phyloP scores from a whole-genome alignment of 2,888 invertebrate genomes.

The Pollenia labialis region DNA sequence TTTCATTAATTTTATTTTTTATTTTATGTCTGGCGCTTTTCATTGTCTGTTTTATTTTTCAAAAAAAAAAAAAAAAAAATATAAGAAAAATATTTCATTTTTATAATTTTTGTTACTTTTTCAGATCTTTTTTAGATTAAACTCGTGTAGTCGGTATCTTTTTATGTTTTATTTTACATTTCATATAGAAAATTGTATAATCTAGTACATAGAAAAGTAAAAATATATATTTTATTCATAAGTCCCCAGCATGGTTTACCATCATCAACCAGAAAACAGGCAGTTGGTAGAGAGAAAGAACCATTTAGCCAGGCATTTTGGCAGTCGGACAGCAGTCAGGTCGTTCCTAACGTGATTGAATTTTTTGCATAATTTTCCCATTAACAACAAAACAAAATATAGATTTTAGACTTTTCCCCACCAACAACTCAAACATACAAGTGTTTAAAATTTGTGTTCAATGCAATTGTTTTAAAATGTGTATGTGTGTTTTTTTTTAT shows the following conservation, averaged over 20 bases:
- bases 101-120: conserved; percentile 11
- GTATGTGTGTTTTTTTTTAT: neutral
- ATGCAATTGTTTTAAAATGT: conserved; percentile 59
- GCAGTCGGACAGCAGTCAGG: conserved; percentile 29
- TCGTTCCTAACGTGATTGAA: conserved; percentile 55
- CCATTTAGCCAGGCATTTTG: conserved; percentile 27
- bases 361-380: conserved; percentile 67
- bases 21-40: conserved; percentile 50
- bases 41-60: conserved; percentile 37
- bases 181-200: neutral
- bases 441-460: conserved; percentile 62
- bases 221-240: conserved; percentile 65
- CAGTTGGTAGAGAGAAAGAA: neutral
- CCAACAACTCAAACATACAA: conserved; percentile 5
- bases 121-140: conserved; percentile 1
- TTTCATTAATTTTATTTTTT: conserved; percentile 39
- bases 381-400: conserved; percentile 63
- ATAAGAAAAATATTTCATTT: neutral
- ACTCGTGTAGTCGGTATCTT: conserved; percentile 42
- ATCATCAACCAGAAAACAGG: conserved; percentile 7
- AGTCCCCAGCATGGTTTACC: conserved; percentile 39
- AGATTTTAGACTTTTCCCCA: conserved; percentile 39
- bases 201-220: conserved; percentile 2
- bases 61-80: neutral
- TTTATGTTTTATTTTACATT: neutral